Evolutionary conservation across 1,140 invertebrate species (phyloP), one percentile per base, ranked within the genome.

Genomic region (Drosophila pseudoananassae): DNA sequence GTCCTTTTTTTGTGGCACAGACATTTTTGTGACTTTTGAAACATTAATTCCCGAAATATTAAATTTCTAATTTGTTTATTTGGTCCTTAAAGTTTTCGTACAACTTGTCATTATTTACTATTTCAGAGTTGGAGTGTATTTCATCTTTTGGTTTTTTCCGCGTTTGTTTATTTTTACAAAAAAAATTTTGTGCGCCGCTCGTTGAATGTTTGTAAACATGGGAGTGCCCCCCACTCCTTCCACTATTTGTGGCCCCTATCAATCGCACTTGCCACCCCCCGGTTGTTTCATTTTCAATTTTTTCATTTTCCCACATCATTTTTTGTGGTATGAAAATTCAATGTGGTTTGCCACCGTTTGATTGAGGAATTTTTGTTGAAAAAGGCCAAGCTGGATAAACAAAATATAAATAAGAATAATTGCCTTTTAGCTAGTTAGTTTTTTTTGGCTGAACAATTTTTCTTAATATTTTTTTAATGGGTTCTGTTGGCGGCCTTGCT

Each of bases 131-230:
- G 9, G 15, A 43, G 40, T 7, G 40, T 43, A 43, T 43, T 43
- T 17, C n/a, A 15, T 14, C 40, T 14, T 43, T 59, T 50, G 46
- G 20, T 50, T 59, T 53, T 4, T 46, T 46, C 17, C 15, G 43
- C 43, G 8, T 15, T 50, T 65, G 71, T 65, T 75, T 75, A 65
- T 75, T 75, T 75, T 17, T 8, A 14, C 38, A 43, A 63, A 25
- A 56, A 40, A 75, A 57, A 33, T 56, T 55, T 65, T 55, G 51
- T 31, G 20, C 14, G 53, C 33, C 71, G 25, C 63, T 40, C 36
- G 14, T 75, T 4, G 33, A 58, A 66, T 75, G 59, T 75, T 75
- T 75, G 61, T 75, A 75, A 75, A 66, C 31, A 55, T 23, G 33
- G 12, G 3, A 10, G 33, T 36, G 33, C 10, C 33, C 33, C 15